Conservation (phyloP, 2,888 invertebrate genomes). For the Eilema caniola region DNA sequence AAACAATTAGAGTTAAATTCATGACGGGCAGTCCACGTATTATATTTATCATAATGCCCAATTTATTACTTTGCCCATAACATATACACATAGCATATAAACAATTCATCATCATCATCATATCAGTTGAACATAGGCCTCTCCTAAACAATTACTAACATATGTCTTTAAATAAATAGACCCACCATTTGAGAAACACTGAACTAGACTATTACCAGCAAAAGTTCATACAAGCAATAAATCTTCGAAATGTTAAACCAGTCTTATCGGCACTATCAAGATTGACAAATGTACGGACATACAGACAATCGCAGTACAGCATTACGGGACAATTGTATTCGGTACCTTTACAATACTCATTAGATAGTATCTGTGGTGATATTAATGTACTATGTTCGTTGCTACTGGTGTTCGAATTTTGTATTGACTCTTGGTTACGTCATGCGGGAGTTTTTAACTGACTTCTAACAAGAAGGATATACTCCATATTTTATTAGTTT, state of each 20-base stretch:
- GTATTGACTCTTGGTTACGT: constrained; percentile 5
- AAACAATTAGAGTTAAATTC: no score
- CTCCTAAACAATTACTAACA: no score
- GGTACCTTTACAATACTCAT: constrained; percentile 45
- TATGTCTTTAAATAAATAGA: no score
- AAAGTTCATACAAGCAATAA: constrained; percentile 49
- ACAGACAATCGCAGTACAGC: constrained; percentile 59
- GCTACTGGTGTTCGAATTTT: constrained; percentile 37
- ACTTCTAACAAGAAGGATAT: not conserved
- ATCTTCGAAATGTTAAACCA: constrained; percentile 50
- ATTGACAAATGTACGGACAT: constrained; percentile 57
- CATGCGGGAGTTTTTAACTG: not conserved
- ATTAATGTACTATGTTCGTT: constrained; percentile 34
- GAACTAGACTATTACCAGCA: constrained; percentile 21
- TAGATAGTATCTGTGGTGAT: constrained; percentile 43
- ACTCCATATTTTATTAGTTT: not conserved
- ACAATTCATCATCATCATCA: no score
- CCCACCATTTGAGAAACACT: not conserved
- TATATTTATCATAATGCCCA: no score
- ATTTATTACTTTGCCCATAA: no score
- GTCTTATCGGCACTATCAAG: constrained; percentile 47
- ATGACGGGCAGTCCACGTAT: no score
- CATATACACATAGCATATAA: no score
- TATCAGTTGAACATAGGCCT: no score
- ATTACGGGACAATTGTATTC: constrained; percentile 37